These are phyloP conservation scores for Patella ulyssiponensis DNA, from an alignment of 2,888 invertebrate species.

Conservation along the genomic window DNA sequence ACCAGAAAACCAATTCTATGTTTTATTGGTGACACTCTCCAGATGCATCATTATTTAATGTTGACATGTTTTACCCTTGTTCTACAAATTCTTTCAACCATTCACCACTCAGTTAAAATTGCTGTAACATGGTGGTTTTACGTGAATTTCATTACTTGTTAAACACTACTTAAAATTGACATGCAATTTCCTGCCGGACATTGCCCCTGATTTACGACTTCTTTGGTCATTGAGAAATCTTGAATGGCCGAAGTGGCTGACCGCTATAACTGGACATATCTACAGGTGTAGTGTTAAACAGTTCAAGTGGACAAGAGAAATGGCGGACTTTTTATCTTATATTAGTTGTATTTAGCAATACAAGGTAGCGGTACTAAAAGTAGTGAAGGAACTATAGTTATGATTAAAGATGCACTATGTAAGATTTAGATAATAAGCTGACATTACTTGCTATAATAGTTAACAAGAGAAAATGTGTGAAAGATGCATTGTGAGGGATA, in stretches of 20 bases:
- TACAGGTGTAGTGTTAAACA: neutral
- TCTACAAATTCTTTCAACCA: no score
- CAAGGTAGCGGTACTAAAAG: no score
- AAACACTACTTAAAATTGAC: conserved; percentile 8
- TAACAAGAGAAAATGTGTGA: no score
- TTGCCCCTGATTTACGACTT: conserved; percentile 7
- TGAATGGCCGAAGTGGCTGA: conserved; percentile 5
- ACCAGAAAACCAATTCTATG: no score
- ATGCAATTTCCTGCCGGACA: conserved; percentile 8
- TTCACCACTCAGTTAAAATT: no score
- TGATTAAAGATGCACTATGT: no score
- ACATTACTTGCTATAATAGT: no score
- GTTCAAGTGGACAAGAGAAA: neutral
- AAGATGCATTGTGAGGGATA: no score
- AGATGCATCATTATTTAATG: neutral
- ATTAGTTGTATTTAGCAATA: no score
- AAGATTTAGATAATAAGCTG: no score
- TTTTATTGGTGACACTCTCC: neutral
- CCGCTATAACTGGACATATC: conserved; percentile 4
- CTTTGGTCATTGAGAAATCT: neutral
- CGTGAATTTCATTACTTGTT: conserved; percentile 1
- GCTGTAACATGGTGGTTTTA: neutral
- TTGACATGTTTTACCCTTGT: neutral
- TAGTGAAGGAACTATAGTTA: no score
- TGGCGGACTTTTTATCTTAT: no score